Conservation (phyloP, 2,797 vertebrate genomes). For the Synanceia verrucosa region DNA sequence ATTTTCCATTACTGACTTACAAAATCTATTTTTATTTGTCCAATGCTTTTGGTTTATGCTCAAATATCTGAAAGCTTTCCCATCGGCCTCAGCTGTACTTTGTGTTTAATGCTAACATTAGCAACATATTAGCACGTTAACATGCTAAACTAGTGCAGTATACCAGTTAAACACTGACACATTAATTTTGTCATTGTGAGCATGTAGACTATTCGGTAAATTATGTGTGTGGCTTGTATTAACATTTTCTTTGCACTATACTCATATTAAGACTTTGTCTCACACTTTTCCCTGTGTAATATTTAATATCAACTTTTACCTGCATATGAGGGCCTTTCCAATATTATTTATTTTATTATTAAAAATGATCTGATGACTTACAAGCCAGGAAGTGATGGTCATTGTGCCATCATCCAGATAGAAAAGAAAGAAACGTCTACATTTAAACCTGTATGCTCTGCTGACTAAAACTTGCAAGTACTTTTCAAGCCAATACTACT, state of each 20-base stretch:
- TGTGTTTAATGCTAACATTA: not conserved
- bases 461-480: conserved; percentile 29
- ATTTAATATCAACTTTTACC: not conserved
- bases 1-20: not conserved
- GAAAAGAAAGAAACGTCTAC: conserved; percentile 13
- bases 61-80: not conserved
- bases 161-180: not conserved
- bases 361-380: conserved; percentile 3
- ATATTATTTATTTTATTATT: not conserved
- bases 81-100: not conserved
- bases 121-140: not conserved
- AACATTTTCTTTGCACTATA: not conserved
- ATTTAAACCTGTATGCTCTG: conserved; percentile 29
- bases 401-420: conserved; percentile 11
- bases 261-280: not conserved
- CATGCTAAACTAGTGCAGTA: not conserved
- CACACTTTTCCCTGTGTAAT: not conserved
- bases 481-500: conserved; percentile 43
- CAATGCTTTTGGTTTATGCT: not conserved
- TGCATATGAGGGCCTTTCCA: not conserved
- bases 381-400: not conserved
- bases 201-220: not conserved
- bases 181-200: not conserved
- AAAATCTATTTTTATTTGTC: not conserved
- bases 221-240: not conserved